Evolutionary conservation across 2,888 invertebrate species (phyloP), one percentile per base, ranked within the genome.

Genomic region (Pardosa pseudoannulata): DNA sequence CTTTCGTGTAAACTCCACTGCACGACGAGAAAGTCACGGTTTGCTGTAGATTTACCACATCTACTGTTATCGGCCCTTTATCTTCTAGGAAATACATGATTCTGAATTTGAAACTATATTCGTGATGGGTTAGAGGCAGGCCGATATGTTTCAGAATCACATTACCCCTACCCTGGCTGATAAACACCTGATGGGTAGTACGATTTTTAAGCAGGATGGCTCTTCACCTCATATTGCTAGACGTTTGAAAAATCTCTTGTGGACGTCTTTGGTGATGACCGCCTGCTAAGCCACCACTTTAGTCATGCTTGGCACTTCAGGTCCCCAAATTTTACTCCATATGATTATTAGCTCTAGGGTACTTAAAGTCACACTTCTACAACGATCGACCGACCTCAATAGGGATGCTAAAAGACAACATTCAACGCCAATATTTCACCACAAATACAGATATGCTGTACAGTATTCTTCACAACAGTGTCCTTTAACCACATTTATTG

Each of bases 351-450:
- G 46, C 16, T 46, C 9, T 46, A 2, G 46, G 11, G 16, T 46
- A 36, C 36, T 9, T 36, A 3, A 56, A 56, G 56, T 56, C 56
- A 2, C 56, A 56, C n/a, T 19, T 56, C 23, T 56, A 19, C 56
- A 1, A 23, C 56, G 56, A 56, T 56, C 56, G 56, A 23, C 56
- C 23, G 56, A 56, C 56, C 16, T 56, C 56, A 56, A 23, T 56
- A 56, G 56, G 56, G 56, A 56, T 56, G 11, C 56, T 56, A 56
- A 56, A 56, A 56, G 56, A 56, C 56, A 23, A 19, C 56, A 56
- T 19, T 23, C 56, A 23, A 19, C 23, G 19, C 23, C 23, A 56
- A 23, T 56, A 5, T 56, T 23, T 56, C 56, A 56, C 23, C 56
- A 23, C 23, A 23, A 19, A 19, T 56, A 56, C 56, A 56, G 56